Evolutionary conservation across 2,888 invertebrate species (phyloP).

Genomic region (Rhorus exstirpatorius): DNA sequence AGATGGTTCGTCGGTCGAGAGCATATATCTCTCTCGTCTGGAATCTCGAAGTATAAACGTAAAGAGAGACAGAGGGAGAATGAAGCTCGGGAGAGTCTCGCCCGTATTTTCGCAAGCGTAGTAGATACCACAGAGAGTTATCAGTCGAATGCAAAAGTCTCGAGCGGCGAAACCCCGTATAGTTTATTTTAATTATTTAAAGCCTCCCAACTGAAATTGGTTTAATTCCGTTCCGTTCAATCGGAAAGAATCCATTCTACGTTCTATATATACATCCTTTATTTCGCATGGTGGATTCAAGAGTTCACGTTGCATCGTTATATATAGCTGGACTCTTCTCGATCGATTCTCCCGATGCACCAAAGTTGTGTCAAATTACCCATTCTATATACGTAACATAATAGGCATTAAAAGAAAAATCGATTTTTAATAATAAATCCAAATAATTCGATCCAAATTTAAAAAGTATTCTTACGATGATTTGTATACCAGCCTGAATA

Average conservation of each 20-base stretch:
- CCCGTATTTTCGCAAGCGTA: slow-evolving; percentile 12
- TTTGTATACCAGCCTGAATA: no score
- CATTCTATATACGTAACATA: neutral
- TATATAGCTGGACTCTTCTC: neutral
- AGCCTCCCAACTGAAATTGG: slow-evolving; percentile 69
- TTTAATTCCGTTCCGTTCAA: slow-evolving; percentile 74
- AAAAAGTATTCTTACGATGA: no score
- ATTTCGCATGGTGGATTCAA: slow-evolving; percentile 45
- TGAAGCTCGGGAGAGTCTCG: neutral
- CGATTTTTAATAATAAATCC: no score
- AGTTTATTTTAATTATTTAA: slow-evolving; percentile 80
- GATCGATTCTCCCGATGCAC: neutral
- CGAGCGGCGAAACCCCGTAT: slow-evolving; percentile 14
- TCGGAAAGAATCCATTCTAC: slow-evolving; percentile 72
- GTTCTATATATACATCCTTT: slow-evolving; percentile 64
- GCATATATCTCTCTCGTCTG: neutral
- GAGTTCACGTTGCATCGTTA: slow-evolving; percentile 44
- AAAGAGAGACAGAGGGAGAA: neutral
- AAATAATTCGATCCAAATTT: no score
- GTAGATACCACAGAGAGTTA: slow-evolving; percentile 6
- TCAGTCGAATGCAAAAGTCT: neutral
- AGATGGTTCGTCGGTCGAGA: slow-evolving; percentile 4
- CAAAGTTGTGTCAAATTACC: neutral
- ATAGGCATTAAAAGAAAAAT: no score
- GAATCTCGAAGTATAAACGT: slow-evolving; percentile 18